Evolutionary conservation across 1,140 invertebrate species (phyloP).

Genomic region (Grapholita molesta): DNA sequence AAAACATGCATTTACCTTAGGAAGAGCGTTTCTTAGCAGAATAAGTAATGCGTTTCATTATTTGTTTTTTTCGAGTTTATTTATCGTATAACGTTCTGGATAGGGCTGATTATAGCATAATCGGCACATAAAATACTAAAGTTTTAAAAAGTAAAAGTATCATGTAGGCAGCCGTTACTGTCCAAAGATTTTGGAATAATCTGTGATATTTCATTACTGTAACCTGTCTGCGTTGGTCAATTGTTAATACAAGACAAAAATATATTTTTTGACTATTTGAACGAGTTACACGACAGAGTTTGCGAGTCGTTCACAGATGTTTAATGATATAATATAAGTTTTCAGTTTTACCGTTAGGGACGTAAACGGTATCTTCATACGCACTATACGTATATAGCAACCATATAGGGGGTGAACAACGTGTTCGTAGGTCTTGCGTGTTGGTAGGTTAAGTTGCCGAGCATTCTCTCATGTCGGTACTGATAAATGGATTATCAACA

Average conservation of each 20-base stretch:
- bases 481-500: constrained; percentile 1
- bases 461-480: not conserved
- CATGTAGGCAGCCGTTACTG: constrained; percentile 68
- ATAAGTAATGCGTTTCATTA: constrained; percentile 62
- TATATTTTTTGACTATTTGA: constrained; percentile 78
- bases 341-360: constrained; percentile 69
- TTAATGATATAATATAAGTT: constrained; percentile 73
- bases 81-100: constrained; percentile 56
- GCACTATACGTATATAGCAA: constrained; percentile 2
- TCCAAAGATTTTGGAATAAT: constrained; percentile 77
- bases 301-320: constrained; percentile 72
- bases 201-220: constrained; percentile 79
- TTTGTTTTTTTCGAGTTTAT: constrained; percentile 62
- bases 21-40: constrained; percentile 60
- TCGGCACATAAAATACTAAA: constrained; percentile 64
- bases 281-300: constrained; percentile 67
- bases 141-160: constrained; percentile 41
- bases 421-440: constrained; percentile 57
- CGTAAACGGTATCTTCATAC: constrained; percentile 70
- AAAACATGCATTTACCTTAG: constrained; percentile 70
- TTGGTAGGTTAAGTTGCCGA: constrained; percentile 1
- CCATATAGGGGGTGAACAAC: constrained; percentile 58
- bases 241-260: constrained; percentile 77
- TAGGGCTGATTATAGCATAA: constrained; percentile 51
- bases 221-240: constrained; percentile 78